phyloP scores from a whole-genome alignment of 2,113 vertebrate species.

The Muscicapa adusta region DNA sequence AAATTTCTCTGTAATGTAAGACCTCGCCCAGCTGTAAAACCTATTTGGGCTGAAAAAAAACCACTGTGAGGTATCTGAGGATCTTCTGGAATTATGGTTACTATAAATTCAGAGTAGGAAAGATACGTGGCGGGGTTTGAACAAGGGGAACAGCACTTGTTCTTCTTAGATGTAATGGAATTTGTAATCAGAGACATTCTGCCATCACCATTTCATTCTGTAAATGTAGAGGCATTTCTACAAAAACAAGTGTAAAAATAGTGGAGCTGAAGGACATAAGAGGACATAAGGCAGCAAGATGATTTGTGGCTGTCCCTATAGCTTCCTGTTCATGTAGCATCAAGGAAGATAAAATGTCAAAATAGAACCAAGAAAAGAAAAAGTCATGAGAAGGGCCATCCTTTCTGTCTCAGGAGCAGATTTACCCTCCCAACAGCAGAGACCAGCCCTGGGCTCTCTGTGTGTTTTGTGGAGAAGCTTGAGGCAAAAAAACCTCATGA shows the following conservation, averaged over 20 bases:
- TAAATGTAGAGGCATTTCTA: neutral
- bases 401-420: neutral
- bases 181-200: constrained; percentile 18
- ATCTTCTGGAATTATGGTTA: constrained; percentile 42
- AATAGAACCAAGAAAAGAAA: constrained; percentile 3
- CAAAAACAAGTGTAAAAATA: constrained; percentile 22
- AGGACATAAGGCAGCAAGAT: neutral
- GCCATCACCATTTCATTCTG: neutral
- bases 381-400: neutral
- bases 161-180: neutral
- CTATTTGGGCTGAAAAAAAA: neutral
- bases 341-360: constrained; percentile 19
- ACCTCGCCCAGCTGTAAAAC: constrained; percentile 20
- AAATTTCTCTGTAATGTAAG: constrained; percentile 41
- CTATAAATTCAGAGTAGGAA: constrained; percentile 39
- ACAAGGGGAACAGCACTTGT: neutral
- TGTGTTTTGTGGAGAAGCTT: neutral
- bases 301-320: neutral
- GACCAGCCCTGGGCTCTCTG: neutral
- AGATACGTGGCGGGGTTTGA: neutral
- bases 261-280: neutral
- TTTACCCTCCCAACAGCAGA: neutral
- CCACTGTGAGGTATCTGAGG: neutral
- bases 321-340: neutral
- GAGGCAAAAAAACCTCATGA: neutral